Percentiles rank a stretch among this genome's conserved stretches.
These are phyloP conservation scores for Drosophila ohnishii DNA, from an alignment of 1,140 invertebrate genomes.

Conservation along the genomic window DNA sequence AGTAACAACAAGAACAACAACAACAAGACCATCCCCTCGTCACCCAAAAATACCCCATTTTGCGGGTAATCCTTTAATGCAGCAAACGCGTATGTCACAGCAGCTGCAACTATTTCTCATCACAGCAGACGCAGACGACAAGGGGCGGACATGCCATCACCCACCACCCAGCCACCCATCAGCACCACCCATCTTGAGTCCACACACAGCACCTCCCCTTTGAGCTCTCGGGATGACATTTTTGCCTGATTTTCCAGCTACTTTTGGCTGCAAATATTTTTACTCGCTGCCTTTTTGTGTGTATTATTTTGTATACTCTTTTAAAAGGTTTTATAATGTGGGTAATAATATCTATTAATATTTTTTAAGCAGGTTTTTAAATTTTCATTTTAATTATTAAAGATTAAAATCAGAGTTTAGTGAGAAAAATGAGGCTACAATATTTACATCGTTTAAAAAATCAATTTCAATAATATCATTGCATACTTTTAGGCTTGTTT, in stretches of 20 bases:
- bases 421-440: too few species aligned
- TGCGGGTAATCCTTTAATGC: constrained; percentile 72
- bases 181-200: constrained; percentile 9
- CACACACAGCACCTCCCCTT: constrained; percentile 8
- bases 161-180: constrained; percentile 5
- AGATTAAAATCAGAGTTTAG: too few species aligned
- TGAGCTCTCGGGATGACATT: constrained; percentile 37
- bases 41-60: constrained; percentile 33
- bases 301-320: constrained; percentile 13
- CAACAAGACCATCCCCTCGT: neutral
- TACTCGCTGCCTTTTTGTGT: constrained; percentile 22
- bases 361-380: neutral
- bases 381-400: too few species aligned
- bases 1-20: constrained; percentile 14
- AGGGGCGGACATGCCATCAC: constrained; percentile 46
- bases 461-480: too few species aligned
- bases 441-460: too few species aligned
- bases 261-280: constrained; percentile 67
- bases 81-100: constrained; percentile 72
- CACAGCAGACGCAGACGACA: constrained; percentile 54
- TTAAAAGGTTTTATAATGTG: neutral
- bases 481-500: too few species aligned
- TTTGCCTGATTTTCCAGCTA: constrained; percentile 55
- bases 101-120: constrained; percentile 74
- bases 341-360: too few species aligned